Base-by-base conservation (phyloP, 2,113 vertebrate genomes). In the Bubo scandiacus region DNA sequence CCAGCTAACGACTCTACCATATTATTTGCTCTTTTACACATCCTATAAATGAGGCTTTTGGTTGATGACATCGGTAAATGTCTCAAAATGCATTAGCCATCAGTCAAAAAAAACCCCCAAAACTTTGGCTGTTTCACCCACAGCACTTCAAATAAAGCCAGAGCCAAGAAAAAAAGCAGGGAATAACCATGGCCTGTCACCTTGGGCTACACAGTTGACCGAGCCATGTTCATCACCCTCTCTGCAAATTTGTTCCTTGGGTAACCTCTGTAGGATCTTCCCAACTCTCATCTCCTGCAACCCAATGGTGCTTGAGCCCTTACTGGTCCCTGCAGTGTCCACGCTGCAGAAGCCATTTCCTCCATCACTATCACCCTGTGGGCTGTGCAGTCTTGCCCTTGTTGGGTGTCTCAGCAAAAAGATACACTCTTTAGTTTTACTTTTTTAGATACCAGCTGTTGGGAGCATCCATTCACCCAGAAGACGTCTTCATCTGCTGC, bases 301-400 rank as follows among this genome's bases (percentile, higher is more conserved):
- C 42, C 26, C 0, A 4, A 16, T 13, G n/a, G 42, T 42, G 34
- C 54, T 12, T 1, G 0, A 61, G 68, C 25, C 61, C 54, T 61
- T 22, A 27, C 19, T 15, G 17, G 27, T 45, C 27, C 36, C 27
- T 38, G 66, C 4, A 4, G 18, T 36, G 21, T 32, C 73, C 30
- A 6, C 1, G 2, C 20, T 27, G 45, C 58, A 66, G 38, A 47
- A 55, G 32, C 22, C 1, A 0, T 18, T 49, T 25, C 59, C 54
- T 51, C 62, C 34, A 30, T 22, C 42, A 10, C 74, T 63, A 3
- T 12, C 12, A 4, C 32, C 21, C 27, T 6, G 6, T 5, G 25
- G 19, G 30, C 27, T 65, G 51, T 3, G 2, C 5, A 13, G 15
- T 10, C 45, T 47, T 25, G 16, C 40, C 52, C 58, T 42, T 65